Evolutionary conservation across 2,113 vertebrate species (phyloP), one percentile per base, ranked within the genome.

Genomic region (Psammodynastes pulverulentus): DNA sequence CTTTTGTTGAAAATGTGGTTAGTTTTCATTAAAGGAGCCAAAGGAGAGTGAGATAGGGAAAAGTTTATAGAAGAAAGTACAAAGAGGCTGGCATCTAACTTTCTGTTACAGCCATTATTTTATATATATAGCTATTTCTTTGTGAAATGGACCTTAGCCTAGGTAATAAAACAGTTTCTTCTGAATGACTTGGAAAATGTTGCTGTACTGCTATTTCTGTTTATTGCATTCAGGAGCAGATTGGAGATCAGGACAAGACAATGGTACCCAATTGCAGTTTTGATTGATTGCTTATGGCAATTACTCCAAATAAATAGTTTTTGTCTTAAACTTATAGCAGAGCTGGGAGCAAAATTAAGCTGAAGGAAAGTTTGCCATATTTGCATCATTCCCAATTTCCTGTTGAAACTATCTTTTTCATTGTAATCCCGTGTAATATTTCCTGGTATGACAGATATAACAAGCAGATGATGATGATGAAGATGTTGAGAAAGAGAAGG

Each of bases 391-490:
- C 84, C 0, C 0, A 95, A 0, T 0, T 90, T 94, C 86, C 91
- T 91, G 92, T 1, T 52, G 92, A 96, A 97, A 93, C 56, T 89
- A 3, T 1, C 48, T 94, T 96, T 95, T 96, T 94, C 0, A 84
- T 93, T 96, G 96, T 93, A 96, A 95, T 93, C 24, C 49, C 43
- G 90, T 29, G 56, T 89, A 96, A 91, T 84, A 91, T 94, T 95
- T 96, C 96, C 43, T 54, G 26, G 39, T 84, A 46, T 96, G 96
- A 96, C 92, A 95, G 93, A 96, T 95, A 92, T 95, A 94, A 96
- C 87, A 97, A 91, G 19, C 29, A 95, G 90, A 91, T 95, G 15
- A 67, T 62, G 26, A 29, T 29, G 56, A 12, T 62, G 58, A 29
- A 29, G 58, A 29, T 67, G 58, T n/a, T n/a, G 58, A 62, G 52